phyloP scores from a whole-genome alignment of 2,888 invertebrate species.

The Celastrina argiolus region DNA sequence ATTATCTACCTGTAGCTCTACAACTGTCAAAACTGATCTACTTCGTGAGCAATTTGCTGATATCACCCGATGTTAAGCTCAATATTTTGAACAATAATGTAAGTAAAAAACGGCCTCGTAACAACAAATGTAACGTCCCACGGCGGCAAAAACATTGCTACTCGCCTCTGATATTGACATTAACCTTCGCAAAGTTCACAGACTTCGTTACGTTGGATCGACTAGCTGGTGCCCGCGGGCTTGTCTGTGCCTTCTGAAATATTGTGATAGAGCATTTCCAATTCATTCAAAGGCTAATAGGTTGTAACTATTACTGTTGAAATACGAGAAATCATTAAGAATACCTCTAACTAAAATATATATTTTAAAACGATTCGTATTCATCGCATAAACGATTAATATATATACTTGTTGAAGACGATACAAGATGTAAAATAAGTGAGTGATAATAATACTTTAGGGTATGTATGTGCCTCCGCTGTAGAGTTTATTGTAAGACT shows the following conservation, averaged over 20 bases:
- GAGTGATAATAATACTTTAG: too few relatives aligned
- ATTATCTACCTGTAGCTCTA: background rate
- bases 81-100: background rate
- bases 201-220: slow-evolving; percentile 40
- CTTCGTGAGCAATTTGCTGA: background rate
- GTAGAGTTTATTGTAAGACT: too few relatives aligned
- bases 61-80: background rate
- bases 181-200: slow-evolving; percentile 66
- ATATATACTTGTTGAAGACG: too few relatives aligned
- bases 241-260: slow-evolving; percentile 27
- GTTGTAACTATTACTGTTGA: too few relatives aligned
- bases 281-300: too few relatives aligned
- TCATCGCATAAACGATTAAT: too few relatives aligned
- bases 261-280: background rate
- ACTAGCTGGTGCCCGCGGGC: slow-evolving; percentile 30
- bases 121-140: slow-evolving; percentile 5
- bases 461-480: too few relatives aligned
- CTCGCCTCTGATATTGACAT: slow-evolving; percentile 24
- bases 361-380: too few relatives aligned
- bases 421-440: too few relatives aligned
- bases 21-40: background rate
- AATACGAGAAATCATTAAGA: too few relatives aligned
- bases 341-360: too few relatives aligned
- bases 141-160: slow-evolving; percentile 7
- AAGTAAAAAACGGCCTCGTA: slow-evolving; percentile 16